Evolutionary conservation across 2,888 invertebrate genomes (phyloP), one percentile per base, ranked within the genome.

Genomic region (Melipona beecheii): DNA sequence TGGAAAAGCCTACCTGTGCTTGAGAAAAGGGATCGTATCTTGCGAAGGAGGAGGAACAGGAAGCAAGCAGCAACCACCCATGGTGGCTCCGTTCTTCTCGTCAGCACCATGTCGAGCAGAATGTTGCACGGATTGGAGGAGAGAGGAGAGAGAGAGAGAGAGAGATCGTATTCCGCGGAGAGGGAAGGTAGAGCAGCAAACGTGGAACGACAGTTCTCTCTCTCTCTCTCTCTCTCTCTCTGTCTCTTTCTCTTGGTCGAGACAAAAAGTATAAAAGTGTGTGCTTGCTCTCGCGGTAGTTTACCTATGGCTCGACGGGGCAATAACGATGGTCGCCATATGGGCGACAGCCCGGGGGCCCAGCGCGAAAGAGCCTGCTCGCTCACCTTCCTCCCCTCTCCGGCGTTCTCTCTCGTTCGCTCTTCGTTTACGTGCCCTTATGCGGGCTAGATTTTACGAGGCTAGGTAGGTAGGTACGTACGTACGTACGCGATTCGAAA

Each of bases 381-480:
- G 88, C 87, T 86, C 90, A 93, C 92, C 92, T 93, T 90, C 90
- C 83, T 89, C 89, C 87, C 84, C 11, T 21, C 24, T 21, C 54
- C 52, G n/a, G 3, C 19, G 2, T 13, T 72, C 58, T 21, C 17
- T 62, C 24, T 15, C 27, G 43, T 43, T 52, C 73, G n/a, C 21
- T 19, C 52, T 0, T 13, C 52, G 13, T 15, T 36, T 49, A 31
- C 89, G 65, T 71, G 90, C 90, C 92, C 91, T 91, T 90, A 92
- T 93, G 93, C 92, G 92, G 91, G 91, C 91, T 92, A 93, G 91
- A 93, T 93, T 93, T 93, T 90, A 91, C 88, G 89, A 9, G 86
- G 73, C 87, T 85, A 86, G 87, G 89, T 89, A 85, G 27, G 24
- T 27, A 24, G 17, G 27, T 6, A n/a, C 13, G 56, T 75, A 84